These are phyloP conservation scores for Ptilorrhoa leucosticta DNA, from an alignment of 2,113 vertebrate genomes.

Conservation along the genomic window DNA sequence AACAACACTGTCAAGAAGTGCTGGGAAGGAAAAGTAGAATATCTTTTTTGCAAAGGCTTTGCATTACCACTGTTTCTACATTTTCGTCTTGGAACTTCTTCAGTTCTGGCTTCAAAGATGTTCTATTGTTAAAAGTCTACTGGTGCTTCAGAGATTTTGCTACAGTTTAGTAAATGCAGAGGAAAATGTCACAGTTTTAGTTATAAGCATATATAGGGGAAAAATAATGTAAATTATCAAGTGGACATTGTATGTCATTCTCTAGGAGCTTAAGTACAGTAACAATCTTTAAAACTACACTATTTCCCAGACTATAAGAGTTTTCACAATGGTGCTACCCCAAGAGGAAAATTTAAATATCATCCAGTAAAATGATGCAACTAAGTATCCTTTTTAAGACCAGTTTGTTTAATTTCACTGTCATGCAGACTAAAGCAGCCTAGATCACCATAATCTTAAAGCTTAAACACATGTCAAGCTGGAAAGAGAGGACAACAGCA, in stretches of 20 bases:
- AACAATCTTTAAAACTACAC: neutral
- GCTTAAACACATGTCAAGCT: neutral
- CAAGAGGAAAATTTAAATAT: neutral
- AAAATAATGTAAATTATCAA: neutral
- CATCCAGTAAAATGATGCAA: neutral
- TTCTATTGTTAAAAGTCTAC: neutral
- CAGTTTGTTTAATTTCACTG: neutral
- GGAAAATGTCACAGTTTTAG: neutral
- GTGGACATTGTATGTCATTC: neutral
- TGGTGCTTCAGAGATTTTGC: neutral
- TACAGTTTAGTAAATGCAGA: neutral
- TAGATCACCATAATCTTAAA: neutral
- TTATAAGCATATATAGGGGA: neutral
- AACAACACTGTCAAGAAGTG: neutral
- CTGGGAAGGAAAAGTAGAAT: neutral
- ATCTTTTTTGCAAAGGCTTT: neutral
- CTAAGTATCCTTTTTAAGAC: neutral
- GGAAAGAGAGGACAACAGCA: neutral
- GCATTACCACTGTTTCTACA: neutral
- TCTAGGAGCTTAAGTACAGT: neutral
- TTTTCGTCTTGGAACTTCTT: neutral
- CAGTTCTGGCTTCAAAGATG: neutral
- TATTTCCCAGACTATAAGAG: neutral
- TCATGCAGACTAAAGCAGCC: neutral
- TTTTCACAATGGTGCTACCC: neutral